Evolutionary conservation across 2,888 invertebrate genomes (phyloP).

Genomic region (Clepsis dumicolana): DNA sequence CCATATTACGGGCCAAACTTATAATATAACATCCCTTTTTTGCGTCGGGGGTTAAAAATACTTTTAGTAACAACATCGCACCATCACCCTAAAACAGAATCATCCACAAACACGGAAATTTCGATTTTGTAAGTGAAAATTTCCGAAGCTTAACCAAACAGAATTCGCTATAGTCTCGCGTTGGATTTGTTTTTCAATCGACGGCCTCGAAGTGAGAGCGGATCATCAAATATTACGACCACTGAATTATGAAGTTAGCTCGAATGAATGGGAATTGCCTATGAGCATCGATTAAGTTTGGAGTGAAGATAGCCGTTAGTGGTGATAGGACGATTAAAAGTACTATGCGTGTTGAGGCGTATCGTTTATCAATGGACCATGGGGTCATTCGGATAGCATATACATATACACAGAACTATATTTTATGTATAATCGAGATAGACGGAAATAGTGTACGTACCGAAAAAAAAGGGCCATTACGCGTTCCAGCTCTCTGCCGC

Average conservation of each 20-base stretch:
- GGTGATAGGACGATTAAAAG: too few species aligned
- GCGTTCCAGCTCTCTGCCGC: too few species aligned
- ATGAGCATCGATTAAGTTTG: slow-evolving; percentile 21
- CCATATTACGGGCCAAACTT: too few species aligned
- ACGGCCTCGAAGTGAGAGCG: slow-evolving; percentile 11
- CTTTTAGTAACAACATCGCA: neutral
- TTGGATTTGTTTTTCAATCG: slow-evolving; percentile 28
- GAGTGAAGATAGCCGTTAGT: neutral
- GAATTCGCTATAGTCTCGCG: slow-evolving; percentile 19
- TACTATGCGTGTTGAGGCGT: too few species aligned
- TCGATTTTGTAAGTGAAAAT: slow-evolving; percentile 10
- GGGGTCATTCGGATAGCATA: too few species aligned
- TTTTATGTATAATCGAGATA: too few species aligned
- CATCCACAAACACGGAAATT: neutral
- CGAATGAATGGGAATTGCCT: slow-evolving; percentile 17
- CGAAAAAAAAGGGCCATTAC: too few species aligned
- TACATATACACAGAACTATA: too few species aligned
- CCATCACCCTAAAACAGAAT: neutral
- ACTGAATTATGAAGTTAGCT: slow-evolving; percentile 27
- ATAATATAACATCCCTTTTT: neutral
- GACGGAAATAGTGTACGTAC: too few species aligned
- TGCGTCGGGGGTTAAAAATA: neutral
- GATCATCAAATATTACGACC: slow-evolving; percentile 36
- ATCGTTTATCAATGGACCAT: too few species aligned
- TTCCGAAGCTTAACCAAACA: slow-evolving; percentile 12